Conservation (phyloP, 2,113 vertebrate species). For the Ciconia boyciana region DNA sequence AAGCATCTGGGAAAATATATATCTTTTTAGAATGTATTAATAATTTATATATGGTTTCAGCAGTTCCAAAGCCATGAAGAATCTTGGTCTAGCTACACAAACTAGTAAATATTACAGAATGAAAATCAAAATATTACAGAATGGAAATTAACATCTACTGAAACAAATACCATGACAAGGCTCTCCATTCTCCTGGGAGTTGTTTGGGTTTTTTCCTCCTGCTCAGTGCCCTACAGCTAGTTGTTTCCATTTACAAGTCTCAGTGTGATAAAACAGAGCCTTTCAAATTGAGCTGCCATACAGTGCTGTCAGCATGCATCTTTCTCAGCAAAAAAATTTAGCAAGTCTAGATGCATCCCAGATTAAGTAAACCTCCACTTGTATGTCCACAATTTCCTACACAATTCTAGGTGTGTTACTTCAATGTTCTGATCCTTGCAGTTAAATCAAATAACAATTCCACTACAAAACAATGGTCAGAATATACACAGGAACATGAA, state of each 20-base stretch:
- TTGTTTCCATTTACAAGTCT: not conserved
- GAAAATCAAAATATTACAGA: not conserved
- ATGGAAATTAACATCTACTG: not conserved
- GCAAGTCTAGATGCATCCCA: not conserved
- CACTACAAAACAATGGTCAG: not conserved
- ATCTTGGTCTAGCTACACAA: not conserved
- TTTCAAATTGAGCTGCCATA: not conserved
- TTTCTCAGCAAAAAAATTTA: not conserved
- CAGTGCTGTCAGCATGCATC: not conserved
- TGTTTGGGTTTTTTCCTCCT: not conserved
- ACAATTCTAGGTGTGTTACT: not conserved
- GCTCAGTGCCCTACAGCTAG: not conserved
- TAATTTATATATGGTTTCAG: not conserved
- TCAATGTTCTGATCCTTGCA: not conserved
- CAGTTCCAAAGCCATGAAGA: not conserved
- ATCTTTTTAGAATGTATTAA: not conserved
- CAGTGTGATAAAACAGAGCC: not conserved
- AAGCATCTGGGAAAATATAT: not conserved
- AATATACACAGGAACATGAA: not conserved
- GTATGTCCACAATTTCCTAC: not conserved
- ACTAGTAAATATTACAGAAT: not conserved
- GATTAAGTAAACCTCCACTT: not conserved
- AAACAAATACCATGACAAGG: not conserved
- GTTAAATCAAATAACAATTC: not conserved
- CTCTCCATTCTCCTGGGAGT: not conserved